Evolutionary conservation across 2,113 vertebrate species (phyloP).

Genomic region (Rhinolophus sinicus): DNA sequence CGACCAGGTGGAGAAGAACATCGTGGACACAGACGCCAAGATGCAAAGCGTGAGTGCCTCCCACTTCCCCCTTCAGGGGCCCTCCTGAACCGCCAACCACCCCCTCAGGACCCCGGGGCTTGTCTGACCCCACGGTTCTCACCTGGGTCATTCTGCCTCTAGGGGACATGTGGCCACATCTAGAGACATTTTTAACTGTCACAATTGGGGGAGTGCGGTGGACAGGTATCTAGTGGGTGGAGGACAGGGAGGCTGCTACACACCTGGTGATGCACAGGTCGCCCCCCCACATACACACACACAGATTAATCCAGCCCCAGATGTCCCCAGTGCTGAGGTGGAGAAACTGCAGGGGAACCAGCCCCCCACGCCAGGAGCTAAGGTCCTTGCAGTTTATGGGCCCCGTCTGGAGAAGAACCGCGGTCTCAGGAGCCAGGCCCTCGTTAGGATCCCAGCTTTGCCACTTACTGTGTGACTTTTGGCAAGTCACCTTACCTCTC

Average conservation of each 20-base stretch:
- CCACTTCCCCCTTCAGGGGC: accelerated
- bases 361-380: accelerated
- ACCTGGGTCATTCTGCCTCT: background rate
- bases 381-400: background rate
- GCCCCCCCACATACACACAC: accelerated
- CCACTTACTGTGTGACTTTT: background rate
- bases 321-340: background rate
- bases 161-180: background rate
- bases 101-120: background rate
- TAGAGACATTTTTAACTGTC: background rate
- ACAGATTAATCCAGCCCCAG: background rate
- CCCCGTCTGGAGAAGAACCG: background rate
- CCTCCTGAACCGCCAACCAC: no score
- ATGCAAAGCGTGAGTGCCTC: conserved; percentile 91
- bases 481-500: background rate
- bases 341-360: background rate
- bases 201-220: accelerated
- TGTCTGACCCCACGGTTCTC: background rate
- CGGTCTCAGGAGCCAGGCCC: background rate
- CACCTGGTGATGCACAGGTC: no score
- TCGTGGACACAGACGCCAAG: conserved; percentile 93
- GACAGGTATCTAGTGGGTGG: accelerated
- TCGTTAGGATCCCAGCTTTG: background rate
- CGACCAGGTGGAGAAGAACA: conserved; percentile 96
- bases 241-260: background rate